A percentile compares a stretch with the other conserved stretches of the same genome.
These are phyloP conservation scores for Bungarus multicinctus DNA, from an alignment of 2,113 vertebrate species.

Conservation along the genomic window DNA sequence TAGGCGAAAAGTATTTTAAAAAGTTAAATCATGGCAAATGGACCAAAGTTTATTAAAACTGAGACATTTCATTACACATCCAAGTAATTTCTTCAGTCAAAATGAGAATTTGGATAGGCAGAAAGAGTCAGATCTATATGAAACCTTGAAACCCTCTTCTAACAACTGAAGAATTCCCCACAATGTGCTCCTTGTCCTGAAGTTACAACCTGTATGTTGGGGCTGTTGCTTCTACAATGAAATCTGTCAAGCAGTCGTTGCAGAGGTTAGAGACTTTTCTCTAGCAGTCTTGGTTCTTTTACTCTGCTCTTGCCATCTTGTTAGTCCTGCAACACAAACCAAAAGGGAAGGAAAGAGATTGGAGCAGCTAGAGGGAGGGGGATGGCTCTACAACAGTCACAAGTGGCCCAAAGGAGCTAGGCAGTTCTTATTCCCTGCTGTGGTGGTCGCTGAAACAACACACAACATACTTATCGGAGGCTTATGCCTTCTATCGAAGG, in stretches of 20 bases:
- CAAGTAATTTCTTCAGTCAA: too few species aligned
- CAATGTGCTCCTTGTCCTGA: neutral
- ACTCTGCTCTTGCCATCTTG: neutral
- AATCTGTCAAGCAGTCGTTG: neutral
- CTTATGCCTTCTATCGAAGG: neutral
- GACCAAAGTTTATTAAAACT: too few species aligned
- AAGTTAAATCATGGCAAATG: too few species aligned
- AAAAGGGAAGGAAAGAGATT: neutral
- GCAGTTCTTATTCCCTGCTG: neutral
- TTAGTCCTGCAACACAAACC: neutral
- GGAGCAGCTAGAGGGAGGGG: neutral
- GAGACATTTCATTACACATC: too few species aligned
- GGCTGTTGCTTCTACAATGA: neutral
- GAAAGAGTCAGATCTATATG: too few species aligned
- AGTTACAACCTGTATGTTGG: neutral
- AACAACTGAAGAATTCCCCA: neutral
- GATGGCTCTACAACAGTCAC: neutral
- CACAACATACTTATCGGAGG: neutral
- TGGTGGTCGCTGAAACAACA: neutral
- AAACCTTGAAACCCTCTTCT: too few species aligned
- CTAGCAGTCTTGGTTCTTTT: neutral
- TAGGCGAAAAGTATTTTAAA: too few species aligned
- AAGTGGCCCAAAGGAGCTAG: neutral
- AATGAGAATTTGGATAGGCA: too few species aligned
- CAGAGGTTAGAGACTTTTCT: neutral